A percentile compares a stretch with the other conserved stretches of the same genome.
Conservation (phyloP, 2,797 vertebrate genomes). For the Bovichtus diacanthus region DNA sequence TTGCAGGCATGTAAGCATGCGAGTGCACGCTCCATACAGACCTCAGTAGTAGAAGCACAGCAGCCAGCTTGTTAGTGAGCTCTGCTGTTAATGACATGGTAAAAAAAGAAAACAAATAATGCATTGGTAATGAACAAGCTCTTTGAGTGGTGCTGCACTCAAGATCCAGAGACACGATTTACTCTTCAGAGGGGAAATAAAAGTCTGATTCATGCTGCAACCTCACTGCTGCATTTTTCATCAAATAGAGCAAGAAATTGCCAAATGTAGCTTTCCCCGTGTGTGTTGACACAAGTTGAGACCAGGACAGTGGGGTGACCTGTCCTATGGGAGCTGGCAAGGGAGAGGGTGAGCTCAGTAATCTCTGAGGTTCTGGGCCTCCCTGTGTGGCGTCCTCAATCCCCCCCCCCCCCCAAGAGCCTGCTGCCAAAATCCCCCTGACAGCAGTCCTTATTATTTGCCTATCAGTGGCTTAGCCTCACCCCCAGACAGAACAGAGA, state of each 20-base stretch:
- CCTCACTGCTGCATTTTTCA: constrained; percentile 28
- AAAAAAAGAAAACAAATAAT: background rate
- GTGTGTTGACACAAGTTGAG: constrained; percentile 1
- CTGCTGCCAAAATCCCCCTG: constrained; percentile 54
- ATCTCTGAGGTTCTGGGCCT: constrained; percentile 68
- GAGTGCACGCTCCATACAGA: background rate
- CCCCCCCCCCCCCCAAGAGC: constrained; percentile 46
- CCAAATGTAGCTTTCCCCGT: constrained; percentile 13
- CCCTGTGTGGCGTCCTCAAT: constrained; percentile 66
- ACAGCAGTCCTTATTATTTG: constrained; percentile 66
- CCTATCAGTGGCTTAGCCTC: constrained; percentile 59
- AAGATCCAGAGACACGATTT: background rate
- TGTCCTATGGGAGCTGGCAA: constrained; percentile 25
- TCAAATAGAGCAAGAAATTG: constrained; percentile 22
- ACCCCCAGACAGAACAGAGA: constrained; percentile 41
- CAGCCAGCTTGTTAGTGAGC: constrained; percentile 14
- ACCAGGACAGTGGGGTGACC: constrained; percentile 13
- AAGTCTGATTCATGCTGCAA: constrained; percentile 11
- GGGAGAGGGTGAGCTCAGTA: constrained; percentile 56
- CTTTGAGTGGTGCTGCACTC: background rate
- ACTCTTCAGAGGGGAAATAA: background rate
- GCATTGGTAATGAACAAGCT: constrained; percentile 21
- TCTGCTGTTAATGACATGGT: constrained; percentile 12
- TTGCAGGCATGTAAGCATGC: constrained; percentile 34
- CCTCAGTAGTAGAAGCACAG: constrained; percentile 20